Base-by-base conservation (phyloP, 2,888 invertebrate species). In the Cecidostiba fungosa region DNA sequence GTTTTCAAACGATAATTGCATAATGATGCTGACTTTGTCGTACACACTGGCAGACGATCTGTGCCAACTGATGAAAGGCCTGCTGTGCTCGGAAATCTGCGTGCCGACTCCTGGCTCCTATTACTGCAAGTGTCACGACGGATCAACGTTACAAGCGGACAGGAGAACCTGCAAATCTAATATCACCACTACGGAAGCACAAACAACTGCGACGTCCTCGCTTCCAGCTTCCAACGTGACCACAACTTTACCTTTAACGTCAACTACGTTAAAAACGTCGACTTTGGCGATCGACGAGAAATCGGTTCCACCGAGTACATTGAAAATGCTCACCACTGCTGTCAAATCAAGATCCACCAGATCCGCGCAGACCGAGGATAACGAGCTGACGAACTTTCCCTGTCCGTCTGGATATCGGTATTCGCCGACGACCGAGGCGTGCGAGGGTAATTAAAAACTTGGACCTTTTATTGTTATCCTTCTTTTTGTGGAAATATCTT, bases 1-100 rank as follows among this genome's bases (percentile, higher is more conserved):
- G 0, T 66, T 29, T 12, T 47, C 1, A 69, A n/a, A 23, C 23
- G 10, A n/a, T 23, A 29, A 26, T 66, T 23, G 2, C 3, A 19
- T 0, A 2, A n/a, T 6, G 23, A 66, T 66, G 59, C 29, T 70
- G 19, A 8, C 50, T 32, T 14, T 50, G n/a, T 14, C 2, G 2
- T n/a, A n/a, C n/a, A n/a, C n/a, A n/a, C n/a, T 72, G 39, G 14
- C 26, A 76, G 93, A 92, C 50, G 94, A 94, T 88, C 91, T 94
- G 66, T 95, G 95, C 88, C 90, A 93, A 69, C 88, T 94, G 62
- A 94, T 95, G 91, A 93, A 94, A 91, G 94, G 94, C n/a, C 92
- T 94, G 89, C 93, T 97, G 19, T 98, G 97, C 92, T 96, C 96
- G 0, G 97, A 97, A 89, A 95, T 96, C 89, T 98, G 97, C 91